Evolutionary conservation across 2,888 invertebrate species (phyloP), one percentile per base, ranked within the genome.

Genomic region (Cheilosia soror): DNA sequence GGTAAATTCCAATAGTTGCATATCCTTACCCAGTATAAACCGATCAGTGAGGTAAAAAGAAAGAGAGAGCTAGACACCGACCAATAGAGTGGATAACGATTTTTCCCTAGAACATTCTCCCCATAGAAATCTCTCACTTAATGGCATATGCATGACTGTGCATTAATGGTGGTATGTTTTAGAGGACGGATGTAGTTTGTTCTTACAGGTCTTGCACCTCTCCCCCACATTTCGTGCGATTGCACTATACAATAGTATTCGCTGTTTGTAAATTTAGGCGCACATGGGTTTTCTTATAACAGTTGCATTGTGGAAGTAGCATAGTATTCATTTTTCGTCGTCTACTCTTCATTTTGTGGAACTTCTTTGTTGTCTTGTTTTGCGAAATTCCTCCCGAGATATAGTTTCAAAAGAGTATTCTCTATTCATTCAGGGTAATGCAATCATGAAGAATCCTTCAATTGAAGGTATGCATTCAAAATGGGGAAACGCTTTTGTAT

Each of bases 71-170:
- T 57, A 55, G 25, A 44, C 33, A 44, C 29, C 25, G 11, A 49
- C 49, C 7, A 25, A 55, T 49, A 31, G 20, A 40, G 20, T 29
- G 40, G 63, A 62, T 47, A 69, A 69, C 76, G 47, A 77, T 44
- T 77, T 44, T 69, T 77, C 29, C 51, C 51, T 58, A 31, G 49
- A 66, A 58, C 47, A 49, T 53, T 29, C 20, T 58, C 42, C 11
- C 33, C 29, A 53, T 77, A 69, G 53, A 69, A 62, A 69, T 62
- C 55, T 49, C 55, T 33, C 79, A 55, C 65, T 66, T 79, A 72
- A 79, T 72, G 72, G 79, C 51, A 66, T 72, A 79, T 79, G 72
- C 79, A 79, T 79, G 79, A 72, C 78, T 71, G 40, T 65, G 78
- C 69, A 71, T 55, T 27, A 69, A 53, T 69, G 78, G 25, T 33